Percentiles rank a stretch among this genome's conserved stretches.
Conservation (phyloP, 2,113 vertebrate species). For the Chlamydotis undulata region DNA sequence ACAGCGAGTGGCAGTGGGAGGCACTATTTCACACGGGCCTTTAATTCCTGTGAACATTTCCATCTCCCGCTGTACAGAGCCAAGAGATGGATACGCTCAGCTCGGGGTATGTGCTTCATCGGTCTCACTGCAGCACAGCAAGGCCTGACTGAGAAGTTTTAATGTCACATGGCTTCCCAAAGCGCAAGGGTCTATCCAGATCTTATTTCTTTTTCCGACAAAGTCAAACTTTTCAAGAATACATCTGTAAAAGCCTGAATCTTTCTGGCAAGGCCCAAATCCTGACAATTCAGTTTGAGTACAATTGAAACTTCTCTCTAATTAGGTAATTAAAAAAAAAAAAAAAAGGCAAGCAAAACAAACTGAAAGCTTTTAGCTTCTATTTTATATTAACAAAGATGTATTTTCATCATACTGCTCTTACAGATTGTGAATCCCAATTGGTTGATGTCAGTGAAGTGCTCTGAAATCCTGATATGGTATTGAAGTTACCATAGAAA, state of each 20-base stretch:
- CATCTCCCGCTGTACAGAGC: background rate
- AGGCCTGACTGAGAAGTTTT: background rate
- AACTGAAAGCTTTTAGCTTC: background rate
- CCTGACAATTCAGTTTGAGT: background rate
- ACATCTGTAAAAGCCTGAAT: background rate
- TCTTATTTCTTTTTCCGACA: background rate
- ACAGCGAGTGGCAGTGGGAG: background rate
- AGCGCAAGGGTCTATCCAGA: background rate
- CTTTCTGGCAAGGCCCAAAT: background rate
- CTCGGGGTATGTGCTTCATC: background rate
- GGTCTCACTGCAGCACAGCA: background rate
- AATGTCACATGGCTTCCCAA: background rate
- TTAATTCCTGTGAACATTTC: background rate
- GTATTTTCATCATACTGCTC: background rate
- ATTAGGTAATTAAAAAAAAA: background rate
- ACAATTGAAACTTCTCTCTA: background rate
- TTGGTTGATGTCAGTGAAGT: background rate
- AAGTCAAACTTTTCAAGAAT: background rate
- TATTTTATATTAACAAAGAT: background rate
- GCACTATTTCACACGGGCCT: background rate
- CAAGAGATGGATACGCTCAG: background rate
- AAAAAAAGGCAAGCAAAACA: background rate
- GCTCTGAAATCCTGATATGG: background rate
- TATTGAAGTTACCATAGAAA: background rate
- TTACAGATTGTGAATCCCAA: background rate